Conservation (phyloP, 2,113 vertebrate species). For the Tetrao urogallus region DNA sequence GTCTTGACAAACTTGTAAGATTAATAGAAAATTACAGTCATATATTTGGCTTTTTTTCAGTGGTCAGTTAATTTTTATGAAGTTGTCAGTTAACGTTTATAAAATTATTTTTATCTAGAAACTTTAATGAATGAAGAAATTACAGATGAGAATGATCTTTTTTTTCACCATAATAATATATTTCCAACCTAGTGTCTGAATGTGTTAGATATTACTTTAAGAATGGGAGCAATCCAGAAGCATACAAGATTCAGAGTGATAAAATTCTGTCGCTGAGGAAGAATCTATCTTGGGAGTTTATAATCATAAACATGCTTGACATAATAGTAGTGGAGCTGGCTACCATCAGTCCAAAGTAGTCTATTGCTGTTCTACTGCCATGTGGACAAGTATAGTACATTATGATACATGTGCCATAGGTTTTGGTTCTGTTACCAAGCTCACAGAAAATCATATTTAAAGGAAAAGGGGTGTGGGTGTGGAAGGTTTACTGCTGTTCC, state of each 20-base stretch:
- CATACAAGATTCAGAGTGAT: not conserved
- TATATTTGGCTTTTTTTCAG: not conserved
- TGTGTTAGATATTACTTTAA: not conserved
- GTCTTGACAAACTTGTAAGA: not conserved
- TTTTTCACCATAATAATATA: not conserved
- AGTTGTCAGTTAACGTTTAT: not conserved
- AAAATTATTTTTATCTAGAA: not conserved
- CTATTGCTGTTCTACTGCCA: not conserved
- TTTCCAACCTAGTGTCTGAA: not conserved
- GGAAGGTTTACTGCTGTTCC: not conserved
- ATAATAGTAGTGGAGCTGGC: not conserved
- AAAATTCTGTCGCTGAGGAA: not conserved
- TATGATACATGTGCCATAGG: not conserved
- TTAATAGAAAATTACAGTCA: conserved; percentile 16
- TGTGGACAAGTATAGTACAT: not conserved
- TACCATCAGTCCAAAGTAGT: not conserved
- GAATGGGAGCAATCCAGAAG: not conserved
- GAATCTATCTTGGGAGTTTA: not conserved
- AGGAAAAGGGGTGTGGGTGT: not conserved
- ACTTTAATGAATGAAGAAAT: not conserved
- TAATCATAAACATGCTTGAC: not conserved
- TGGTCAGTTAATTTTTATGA: not conserved
- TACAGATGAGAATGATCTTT: not conserved
- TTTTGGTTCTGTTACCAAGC: not conserved
- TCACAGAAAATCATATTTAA: not conserved